Base-by-base conservation (phyloP, 2,888 invertebrate genomes). In the Apotomis capreana region DNA sequence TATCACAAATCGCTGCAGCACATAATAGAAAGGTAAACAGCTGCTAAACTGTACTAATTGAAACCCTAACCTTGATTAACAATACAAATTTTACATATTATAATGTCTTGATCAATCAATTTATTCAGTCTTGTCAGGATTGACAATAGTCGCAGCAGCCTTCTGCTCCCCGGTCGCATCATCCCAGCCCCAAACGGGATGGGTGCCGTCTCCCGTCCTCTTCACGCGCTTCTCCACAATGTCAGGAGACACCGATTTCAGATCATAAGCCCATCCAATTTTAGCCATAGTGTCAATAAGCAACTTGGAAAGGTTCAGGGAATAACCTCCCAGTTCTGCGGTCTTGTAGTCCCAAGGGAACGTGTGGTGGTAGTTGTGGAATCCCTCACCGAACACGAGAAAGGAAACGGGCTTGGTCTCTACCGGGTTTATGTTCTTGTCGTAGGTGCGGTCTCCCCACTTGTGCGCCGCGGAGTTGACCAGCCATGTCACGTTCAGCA, bases 381-480 rank as follows among this genome's bases (percentile, higher is more conserved):
- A 97, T 0, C 97, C 97, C 88, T 97, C 96, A 0, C 96, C 97
- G 55, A 96, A 84, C 0, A 95, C 95, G 36, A 95, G 87, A 0
- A 96, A 77, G 0, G 96, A 94, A 0, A 97, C 97, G 0, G 93
- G 83, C 37, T 90, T 89, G 78, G 95, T 96, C 87, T 97, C 95
- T 0, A 95, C 91, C 0, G 97, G 96, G 82, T 95, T 96, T 80
- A 97, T 95, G 88, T 89, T 86, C 93, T 93, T 95, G 85, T 98
- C 96, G 82, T 96, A 96, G 26, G 96, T 96, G 80, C 95, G 95
- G 78, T 91, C 90, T 68, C 96, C 96, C 92, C 95, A 96, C 81
- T 95, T 93, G 88, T 98, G 98, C 10, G 98, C 98, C 0, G 96
- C 96, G 75, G 97, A 97, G 92, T 98, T 98, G 54, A 98, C 97